A percentile compares a stretch with the other conserved stretches of the same genome.
These are phyloP conservation scores for Micromesistius poutassou DNA, from an alignment of 2,797 vertebrate species.

Conservation along the genomic window DNA sequence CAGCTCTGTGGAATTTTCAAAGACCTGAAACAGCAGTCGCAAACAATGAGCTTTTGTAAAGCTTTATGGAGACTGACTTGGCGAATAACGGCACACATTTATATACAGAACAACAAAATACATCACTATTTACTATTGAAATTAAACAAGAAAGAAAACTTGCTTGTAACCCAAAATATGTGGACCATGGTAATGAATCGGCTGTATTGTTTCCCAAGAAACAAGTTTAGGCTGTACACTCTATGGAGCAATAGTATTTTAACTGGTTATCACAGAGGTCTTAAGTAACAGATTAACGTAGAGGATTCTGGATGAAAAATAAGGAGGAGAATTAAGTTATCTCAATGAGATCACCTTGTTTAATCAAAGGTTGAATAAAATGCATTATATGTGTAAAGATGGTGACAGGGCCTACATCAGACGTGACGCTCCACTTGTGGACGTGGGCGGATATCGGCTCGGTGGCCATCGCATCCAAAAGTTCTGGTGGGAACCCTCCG, in stretches of 20 bases:
- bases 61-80: background rate
- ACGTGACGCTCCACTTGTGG: slow-evolving; percentile 83
- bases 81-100: too few relatives aligned
- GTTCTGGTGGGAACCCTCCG: slow-evolving; percentile 74
- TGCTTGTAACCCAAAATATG: background rate
- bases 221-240: too few relatives aligned
- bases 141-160: too few relatives aligned
- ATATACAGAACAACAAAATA: background rate
- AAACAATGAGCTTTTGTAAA: background rate
- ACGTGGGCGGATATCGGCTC: slow-evolving; percentile 83
- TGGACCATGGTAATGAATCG: background rate
- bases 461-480: slow-evolving; percentile 71
- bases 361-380: background rate
- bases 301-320: too few relatives aligned
- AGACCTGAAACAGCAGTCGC: slow-evolving; percentile 71
- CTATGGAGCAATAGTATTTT: background rate
- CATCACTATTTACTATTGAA: background rate
- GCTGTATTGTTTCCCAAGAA: too few relatives aligned
- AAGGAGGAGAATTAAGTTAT: background rate
- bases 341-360: background rate
- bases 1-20: slow-evolving; percentile 73
- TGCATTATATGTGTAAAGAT: background rate
- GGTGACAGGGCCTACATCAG: slow-evolving; percentile 69
- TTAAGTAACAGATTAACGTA: too few relatives aligned
- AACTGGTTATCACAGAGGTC: background rate